Conservation (phyloP, 2,113 vertebrate genomes). For the Rutilus rutilus region DNA sequence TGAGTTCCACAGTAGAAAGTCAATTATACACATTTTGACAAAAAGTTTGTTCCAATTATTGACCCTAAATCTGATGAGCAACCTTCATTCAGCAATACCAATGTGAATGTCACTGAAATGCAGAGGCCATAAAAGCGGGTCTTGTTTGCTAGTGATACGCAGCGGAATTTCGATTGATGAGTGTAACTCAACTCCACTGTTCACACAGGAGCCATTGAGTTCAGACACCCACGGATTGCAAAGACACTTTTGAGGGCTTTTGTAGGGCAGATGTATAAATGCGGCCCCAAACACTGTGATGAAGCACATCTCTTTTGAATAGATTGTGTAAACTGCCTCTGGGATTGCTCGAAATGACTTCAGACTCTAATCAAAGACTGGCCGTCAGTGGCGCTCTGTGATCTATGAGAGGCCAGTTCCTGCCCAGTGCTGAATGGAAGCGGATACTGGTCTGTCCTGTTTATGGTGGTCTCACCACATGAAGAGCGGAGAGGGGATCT, state of each 20-base stretch:
- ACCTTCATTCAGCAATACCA: background rate
- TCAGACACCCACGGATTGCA: slow-evolving; percentile 23
- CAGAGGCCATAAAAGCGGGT: background rate
- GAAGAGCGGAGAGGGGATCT: slow-evolving; percentile 45
- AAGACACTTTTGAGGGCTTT: slow-evolving; percentile 24
- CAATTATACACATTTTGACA: no score
- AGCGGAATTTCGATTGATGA: background rate
- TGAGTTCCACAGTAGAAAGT: no score
- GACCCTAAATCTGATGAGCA: background rate
- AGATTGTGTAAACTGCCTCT: slow-evolving; percentile 41
- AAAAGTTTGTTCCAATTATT: background rate
- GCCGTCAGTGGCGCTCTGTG: slow-evolving; percentile 51
- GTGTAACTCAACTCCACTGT: background rate
- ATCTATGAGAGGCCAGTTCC: slow-evolving; percentile 48
- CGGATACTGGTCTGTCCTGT: slow-evolving; percentile 55
- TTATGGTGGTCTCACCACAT: slow-evolving; percentile 56
- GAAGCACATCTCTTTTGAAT: slow-evolving; percentile 43
- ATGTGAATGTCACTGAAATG: background rate
- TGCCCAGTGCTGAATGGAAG: slow-evolving; percentile 46
- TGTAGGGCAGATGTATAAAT: background rate
- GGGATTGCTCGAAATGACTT: slow-evolving; percentile 43
- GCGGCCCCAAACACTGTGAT: background rate
- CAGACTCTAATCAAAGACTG: slow-evolving; percentile 53
- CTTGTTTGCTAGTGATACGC: background rate
- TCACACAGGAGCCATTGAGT: slow-evolving; percentile 6